Evolutionary conservation across 2,888 invertebrate genomes (phyloP), one percentile per base, ranked within the genome.

Genomic region (Agrochola lota): DNA sequence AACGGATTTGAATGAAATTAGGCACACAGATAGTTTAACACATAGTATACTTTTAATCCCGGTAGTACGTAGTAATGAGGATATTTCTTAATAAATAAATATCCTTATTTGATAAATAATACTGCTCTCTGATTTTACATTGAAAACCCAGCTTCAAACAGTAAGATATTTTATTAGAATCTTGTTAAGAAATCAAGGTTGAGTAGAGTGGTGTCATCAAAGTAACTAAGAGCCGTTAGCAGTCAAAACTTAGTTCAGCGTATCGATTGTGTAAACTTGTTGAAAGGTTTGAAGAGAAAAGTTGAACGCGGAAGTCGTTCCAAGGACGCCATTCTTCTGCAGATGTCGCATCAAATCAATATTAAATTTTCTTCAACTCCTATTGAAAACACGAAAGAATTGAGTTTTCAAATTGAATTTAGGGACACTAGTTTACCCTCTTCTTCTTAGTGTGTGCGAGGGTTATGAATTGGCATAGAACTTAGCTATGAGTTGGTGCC

Each of bases 251-350:
- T 75, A 12, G 15, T n/a, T 68, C 30, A 15, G 26, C 70, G 26
- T 68, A 71, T 68, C 52, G 77, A 85, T 71, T 85, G 77, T 43
- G 64, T 71, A 55, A 76, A 85, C 40, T 81, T 71, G 30, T 64
- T 46, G 67, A 81, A 76, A 84, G 73, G 73, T 55, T 71, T 75
- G 20, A 76, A 71, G 80, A 70, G 81, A 60, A 82, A 85, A 83
- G 82, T 85, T 72, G 23, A 40, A 26, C 26, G 30, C 67, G 85
- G 85, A 81, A 85, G 57, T 40, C 59, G 46, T 55, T 35, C 30
- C 43, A 49, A 75, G 63, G 82, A 20, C 23, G 62, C 46, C 43
- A 52, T 72, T 70, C 40, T 73, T 43, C 59, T 49, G 59, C 26
- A 75, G 68, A 66, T 75, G n/a, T 66, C n/a, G 81, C 43, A 84